Evolutionary conservation across 2,113 vertebrate species (phyloP).

Genomic region (Python bivittatus): DNA sequence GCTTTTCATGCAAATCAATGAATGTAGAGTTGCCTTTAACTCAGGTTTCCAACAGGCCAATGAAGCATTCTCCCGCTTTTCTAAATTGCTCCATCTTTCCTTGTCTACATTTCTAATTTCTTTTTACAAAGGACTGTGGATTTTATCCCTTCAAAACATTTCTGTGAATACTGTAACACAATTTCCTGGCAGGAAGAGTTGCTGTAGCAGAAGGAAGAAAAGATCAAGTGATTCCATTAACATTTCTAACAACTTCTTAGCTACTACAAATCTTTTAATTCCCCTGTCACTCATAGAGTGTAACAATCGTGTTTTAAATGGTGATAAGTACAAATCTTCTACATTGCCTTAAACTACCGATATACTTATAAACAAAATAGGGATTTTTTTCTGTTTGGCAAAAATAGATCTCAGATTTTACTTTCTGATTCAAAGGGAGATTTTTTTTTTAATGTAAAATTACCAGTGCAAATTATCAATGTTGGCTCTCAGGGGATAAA

Average conservation of each 20-base stretch:
- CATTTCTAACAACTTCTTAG: constrained; percentile 52
- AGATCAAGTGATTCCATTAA: constrained; percentile 54
- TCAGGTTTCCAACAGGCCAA: neutral
- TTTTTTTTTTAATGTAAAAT: constrained; percentile 34
- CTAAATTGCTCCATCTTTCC: neutral
- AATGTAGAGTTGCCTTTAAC: neutral
- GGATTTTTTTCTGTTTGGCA: constrained; percentile 41
- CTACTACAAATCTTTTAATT: constrained; percentile 59
- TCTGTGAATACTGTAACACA: constrained; percentile 18
- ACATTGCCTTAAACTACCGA: constrained; percentile 71
- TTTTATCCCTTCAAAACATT: constrained; percentile 5
- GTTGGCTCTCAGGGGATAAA: constrained; percentile 19
- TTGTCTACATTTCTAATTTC: neutral
- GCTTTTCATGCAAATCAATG: neutral
- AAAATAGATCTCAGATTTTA: constrained; percentile 51
- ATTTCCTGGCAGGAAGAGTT: neutral
- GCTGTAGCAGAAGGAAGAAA: constrained; percentile 11
- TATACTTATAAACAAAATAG: constrained; percentile 53
- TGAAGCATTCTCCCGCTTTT: neutral
- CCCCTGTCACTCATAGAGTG: constrained; percentile 60
- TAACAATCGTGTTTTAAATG: constrained; percentile 63
- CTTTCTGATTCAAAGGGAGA: constrained; percentile 45
- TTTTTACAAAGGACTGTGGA: constrained; percentile 3
- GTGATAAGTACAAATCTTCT: constrained; percentile 67
- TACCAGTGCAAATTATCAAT: constrained; percentile 45